Base-by-base conservation (phyloP, 2,888 invertebrate species). In the Hylaea fasciaria region DNA sequence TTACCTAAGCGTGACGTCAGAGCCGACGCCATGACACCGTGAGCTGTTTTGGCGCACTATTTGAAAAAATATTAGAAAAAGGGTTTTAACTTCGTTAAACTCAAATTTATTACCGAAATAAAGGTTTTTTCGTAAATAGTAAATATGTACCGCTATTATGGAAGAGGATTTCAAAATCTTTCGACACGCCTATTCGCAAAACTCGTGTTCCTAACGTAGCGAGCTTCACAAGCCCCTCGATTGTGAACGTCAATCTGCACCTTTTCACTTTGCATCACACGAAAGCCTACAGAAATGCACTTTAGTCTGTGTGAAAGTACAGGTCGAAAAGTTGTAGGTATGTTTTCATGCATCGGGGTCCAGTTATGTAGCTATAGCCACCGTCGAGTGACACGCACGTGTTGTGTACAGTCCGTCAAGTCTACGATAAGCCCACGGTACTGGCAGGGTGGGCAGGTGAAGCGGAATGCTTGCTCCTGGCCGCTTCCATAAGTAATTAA, bases 191-290 rank as follows among this genome's bases (percentile, higher is more conserved):
- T n/a, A n/a, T n/a, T n/a, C n/a, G n/a, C n/a, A n/a, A n/a, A 76
- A 64, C 62, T 81, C 80, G 80, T 81, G 89, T 89, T 88, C 86
- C 87, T 86, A 86, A 80, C 62, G 58, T 69, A 66, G 58, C 56
- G 53, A 57, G 62, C 48, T 37, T 28, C 17, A 52, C 14, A 50
- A 54, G 35, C 16, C 22, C 40, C 45, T 57, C n/a, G 44, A 9
- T 37, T 13, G 17, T 35, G 50, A 13, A 29, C n/a, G 13, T 32
- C 3, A 2, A 48, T 8, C 37, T 48, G 7, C 22, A 44, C 7
- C 10, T 46, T 2, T 46, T 57, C 45, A 28, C n/a, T 17, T 46
- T 17, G 14, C 39, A 28, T 40, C 50, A 32, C 17, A 41, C 7
- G n/a, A n/a, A n/a, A 17, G 16, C 5, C n/a, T 5, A 1, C 40